Percentiles rank a stretch among this genome's conserved stretches.
Evolutionary conservation across 2,888 invertebrate species (phyloP).

Genomic region (Atherix ibis): DNA sequence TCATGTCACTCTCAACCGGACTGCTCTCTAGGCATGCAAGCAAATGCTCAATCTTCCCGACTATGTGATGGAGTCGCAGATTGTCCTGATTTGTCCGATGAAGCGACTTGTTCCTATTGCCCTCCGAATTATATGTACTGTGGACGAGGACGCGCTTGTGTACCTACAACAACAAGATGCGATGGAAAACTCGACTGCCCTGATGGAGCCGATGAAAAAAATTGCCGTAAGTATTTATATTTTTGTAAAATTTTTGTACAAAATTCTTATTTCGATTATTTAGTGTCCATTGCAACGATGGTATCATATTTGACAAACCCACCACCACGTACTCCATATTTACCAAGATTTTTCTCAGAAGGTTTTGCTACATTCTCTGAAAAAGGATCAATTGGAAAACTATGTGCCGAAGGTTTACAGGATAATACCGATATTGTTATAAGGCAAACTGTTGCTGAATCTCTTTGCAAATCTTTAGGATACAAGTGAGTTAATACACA

Average conservation of each 20-base stretch:
- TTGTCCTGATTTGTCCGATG: conserved; percentile 70
- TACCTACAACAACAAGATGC: conserved; percentile 54
- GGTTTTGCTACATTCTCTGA: conserved; percentile 80
- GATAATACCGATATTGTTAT: conserved; percentile 34
- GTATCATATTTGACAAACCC: conserved; percentile 46
- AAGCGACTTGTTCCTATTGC: conserved; percentile 66
- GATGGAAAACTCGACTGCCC: conserved; percentile 73
- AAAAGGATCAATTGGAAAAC: conserved; percentile 61
- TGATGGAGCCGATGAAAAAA: conserved; percentile 72
- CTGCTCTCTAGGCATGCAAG: conserved; percentile 60
- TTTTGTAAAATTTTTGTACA: not conserved
- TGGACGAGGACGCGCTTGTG: conserved; percentile 59
- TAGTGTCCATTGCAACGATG: conserved; percentile 62
- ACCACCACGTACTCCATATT: conserved; percentile 50
- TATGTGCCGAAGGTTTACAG: conserved; percentile 67
- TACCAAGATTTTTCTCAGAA: conserved; percentile 50
- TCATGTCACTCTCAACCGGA: conserved; percentile 66
- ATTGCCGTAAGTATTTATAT: conserved; percentile 52
- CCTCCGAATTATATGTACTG: conserved; percentile 57
- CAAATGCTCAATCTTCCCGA: conserved; percentile 56
- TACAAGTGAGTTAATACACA: conserved; percentile 44
- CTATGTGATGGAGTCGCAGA: conserved; percentile 78
- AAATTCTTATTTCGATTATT: conserved; percentile 10
- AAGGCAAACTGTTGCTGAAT: conserved; percentile 53
- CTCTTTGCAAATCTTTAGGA: conserved; percentile 59